phyloP scores from a whole-genome alignment of 2,113 vertebrate species.

The Prionailurus viverrinus region DNA sequence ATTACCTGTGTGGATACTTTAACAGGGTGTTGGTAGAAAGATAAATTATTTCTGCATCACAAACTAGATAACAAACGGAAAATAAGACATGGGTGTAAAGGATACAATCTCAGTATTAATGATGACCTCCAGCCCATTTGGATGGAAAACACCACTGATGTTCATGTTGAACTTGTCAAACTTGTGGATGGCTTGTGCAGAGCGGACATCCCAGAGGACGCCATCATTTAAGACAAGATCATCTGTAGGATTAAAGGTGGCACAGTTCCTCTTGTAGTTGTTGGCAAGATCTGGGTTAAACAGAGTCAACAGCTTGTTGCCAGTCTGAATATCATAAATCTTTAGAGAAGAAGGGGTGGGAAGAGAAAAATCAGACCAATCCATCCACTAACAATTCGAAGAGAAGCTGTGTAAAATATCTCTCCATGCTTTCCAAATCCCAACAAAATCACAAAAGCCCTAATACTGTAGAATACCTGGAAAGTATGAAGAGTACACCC shows the following conservation, averaged over 20 bases:
- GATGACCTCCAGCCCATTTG: conserved; percentile 97
- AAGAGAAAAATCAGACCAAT: conserved; percentile 85
- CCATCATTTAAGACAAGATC: conserved; percentile 99
- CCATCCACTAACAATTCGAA: conserved; percentile 57
- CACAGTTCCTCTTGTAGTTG: conserved; percentile 99
- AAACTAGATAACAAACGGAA: conserved; percentile 10
- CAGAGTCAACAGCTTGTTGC: conserved; percentile 97
- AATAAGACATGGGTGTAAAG: conserved; percentile 76
- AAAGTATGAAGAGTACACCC: neutral
- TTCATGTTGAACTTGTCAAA: conserved; percentile 99
- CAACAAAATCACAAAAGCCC: conserved; percentile 21
- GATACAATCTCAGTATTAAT: conserved; percentile 99
- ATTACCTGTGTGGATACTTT: neutral
- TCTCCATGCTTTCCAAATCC: conserved; percentile 21
- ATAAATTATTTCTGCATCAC: conserved; percentile 1
- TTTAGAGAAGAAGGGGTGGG: conserved; percentile 87
- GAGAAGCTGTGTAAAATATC: conserved; percentile 57
- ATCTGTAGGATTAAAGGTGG: conserved; percentile 99
- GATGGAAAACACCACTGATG: conserved; percentile 99
- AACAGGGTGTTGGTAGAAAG: neutral
- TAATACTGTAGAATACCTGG: neutral
- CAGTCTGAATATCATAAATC: conserved; percentile 99
- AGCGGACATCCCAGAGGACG: conserved; percentile 98
- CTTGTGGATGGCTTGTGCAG: conserved; percentile 98
- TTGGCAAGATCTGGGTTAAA: conserved; percentile 99